These are phyloP conservation scores for Notodromas monacha DNA, from an alignment of 2,888 invertebrate species.

Conservation along the genomic window DNA sequence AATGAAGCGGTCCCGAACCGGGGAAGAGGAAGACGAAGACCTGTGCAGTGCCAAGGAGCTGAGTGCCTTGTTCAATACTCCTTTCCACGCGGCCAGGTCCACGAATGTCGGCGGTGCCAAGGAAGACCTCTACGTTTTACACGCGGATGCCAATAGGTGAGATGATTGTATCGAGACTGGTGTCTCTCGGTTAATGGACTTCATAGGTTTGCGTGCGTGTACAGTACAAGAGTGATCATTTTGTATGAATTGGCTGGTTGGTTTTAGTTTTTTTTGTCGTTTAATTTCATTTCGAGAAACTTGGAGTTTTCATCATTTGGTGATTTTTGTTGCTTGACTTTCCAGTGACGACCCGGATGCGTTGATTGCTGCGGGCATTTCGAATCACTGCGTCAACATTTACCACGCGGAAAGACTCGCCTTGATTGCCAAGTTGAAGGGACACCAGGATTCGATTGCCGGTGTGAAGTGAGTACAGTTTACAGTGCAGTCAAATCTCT, in stretches of 20 bases:
- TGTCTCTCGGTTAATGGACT: too few species aligned
- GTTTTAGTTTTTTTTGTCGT: too few species aligned
- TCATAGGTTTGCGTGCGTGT: too few species aligned
- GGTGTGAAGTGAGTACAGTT: conserved; percentile 1
- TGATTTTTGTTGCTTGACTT: too few species aligned
- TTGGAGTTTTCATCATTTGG: not conserved
- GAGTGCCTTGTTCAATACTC: not conserved
- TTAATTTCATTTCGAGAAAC: too few species aligned
- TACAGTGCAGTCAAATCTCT: too few species aligned
- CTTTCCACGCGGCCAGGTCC: not conserved
- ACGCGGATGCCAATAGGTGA: conserved; percentile 1
- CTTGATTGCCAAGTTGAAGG: not conserved
- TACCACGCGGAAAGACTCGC: conserved; percentile 1
- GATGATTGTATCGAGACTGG: not conserved
- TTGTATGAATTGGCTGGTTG: too few species aligned
- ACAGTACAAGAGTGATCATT: too few species aligned
- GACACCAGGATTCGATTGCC: not conserved
- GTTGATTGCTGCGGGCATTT: not conserved
- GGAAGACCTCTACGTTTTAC: not conserved
- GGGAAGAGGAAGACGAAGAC: not conserved
- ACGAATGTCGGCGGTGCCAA: not conserved
- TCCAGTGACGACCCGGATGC: not conserved
- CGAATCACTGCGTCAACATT: not conserved
- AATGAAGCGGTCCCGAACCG: not conserved
- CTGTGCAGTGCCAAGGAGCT: conserved; percentile 1